Percentiles rank a stretch among this genome's conserved stretches.
Conservation (phyloP, 2,888 invertebrate genomes). For the Carabus problematicus region DNA sequence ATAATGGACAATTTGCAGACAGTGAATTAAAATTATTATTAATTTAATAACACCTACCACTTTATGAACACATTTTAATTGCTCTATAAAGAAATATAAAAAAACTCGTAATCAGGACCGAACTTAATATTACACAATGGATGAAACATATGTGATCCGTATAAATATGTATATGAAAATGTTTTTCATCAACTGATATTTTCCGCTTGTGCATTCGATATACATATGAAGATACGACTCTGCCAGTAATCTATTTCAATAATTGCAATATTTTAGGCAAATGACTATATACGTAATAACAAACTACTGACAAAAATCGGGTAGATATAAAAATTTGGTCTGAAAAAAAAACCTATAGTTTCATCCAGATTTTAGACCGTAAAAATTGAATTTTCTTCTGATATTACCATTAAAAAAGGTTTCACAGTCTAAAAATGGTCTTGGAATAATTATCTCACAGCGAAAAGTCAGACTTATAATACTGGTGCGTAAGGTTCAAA, state of each 20-base stretch:
- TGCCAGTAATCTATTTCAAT: not conserved
- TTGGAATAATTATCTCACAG: constrained; percentile 10
- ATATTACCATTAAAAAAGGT: too few relatives aligned
- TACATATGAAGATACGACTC: too few relatives aligned
- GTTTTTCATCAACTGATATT: too few relatives aligned
- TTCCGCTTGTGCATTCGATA: too few relatives aligned
- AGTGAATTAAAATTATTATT: constrained; percentile 5
- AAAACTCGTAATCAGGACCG: not conserved
- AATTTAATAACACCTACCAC: constrained; percentile 2
- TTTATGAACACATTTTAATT: constrained; percentile 12
- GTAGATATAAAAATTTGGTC: not conserved
- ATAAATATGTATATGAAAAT: too few relatives aligned
- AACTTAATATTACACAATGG: too few relatives aligned
- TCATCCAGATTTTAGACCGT: constrained; percentile 4
- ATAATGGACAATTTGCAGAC: constrained; percentile 1
- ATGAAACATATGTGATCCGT: too few relatives aligned
- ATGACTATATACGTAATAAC: not conserved
- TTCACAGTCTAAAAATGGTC: too few relatives aligned
- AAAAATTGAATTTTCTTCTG: constrained; percentile 13
- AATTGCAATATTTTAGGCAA: not conserved
- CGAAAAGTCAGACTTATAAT: constrained; percentile 3
- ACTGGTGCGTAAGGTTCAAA: constrained; percentile 7
- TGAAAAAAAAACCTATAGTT: not conserved
- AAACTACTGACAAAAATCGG: too few relatives aligned
- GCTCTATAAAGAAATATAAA: constrained; percentile 5